phyloP scores from a whole-genome alignment of 2,797 vertebrate species.

The Pipistrellus kuhlii region DNA sequence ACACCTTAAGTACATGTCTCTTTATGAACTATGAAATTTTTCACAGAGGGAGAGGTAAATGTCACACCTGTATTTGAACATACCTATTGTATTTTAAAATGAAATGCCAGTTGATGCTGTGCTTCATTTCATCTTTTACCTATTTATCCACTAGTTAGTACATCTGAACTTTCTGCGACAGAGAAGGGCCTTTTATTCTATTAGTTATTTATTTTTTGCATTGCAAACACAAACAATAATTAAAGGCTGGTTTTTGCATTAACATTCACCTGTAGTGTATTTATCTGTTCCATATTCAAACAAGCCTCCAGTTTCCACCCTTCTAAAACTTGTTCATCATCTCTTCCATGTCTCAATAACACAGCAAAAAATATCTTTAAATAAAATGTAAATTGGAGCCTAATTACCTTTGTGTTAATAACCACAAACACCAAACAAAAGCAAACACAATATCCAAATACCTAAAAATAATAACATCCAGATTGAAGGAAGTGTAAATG shows the following conservation, averaged over 20 bases:
- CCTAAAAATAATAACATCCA: not conserved
- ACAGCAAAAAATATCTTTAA: conserved; percentile 12
- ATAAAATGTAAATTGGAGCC: not conserved
- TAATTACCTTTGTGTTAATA: conserved; percentile 52
- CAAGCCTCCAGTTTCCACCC: conserved; percentile 9
- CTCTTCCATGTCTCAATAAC: conserved; percentile 47
- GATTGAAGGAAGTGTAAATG: not conserved
- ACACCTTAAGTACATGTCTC: not conserved
- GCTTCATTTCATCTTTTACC: conserved; percentile 7
- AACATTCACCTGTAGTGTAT: conserved; percentile 50
- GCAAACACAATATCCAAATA: conserved; percentile 6
- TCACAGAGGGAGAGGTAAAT: not conserved
- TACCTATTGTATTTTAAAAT: not conserved
- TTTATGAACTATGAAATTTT: conserved; percentile 10
- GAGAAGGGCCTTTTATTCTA: not conserved
- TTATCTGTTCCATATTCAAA: conserved; percentile 21
- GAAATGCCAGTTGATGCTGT: not conserved
- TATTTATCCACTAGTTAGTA: not conserved
- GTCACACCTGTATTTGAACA: not conserved
- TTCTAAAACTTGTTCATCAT: conserved; percentile 5
- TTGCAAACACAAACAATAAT: conserved; percentile 4
- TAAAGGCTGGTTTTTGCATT: conserved; percentile 52
- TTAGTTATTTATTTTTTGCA: not conserved
- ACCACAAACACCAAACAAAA: conserved; percentile 56
- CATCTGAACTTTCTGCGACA: conserved; percentile 39